These are phyloP conservation scores for Tenthredo distinguenda DNA, from an alignment of 2,888 invertebrate genomes.

Conservation along the genomic window DNA sequence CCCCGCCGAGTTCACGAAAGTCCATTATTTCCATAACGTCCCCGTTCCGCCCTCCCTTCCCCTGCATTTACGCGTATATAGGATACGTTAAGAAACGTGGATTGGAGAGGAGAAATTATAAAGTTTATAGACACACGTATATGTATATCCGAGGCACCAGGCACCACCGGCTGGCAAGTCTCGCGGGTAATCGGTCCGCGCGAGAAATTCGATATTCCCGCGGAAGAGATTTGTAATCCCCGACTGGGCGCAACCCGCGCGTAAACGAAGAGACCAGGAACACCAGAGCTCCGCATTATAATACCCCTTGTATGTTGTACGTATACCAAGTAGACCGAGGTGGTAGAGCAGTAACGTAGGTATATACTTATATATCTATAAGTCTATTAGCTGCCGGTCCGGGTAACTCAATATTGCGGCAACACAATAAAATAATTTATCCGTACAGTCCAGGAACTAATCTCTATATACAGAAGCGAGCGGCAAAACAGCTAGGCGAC, in stretches of 20 bases:
- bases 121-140: neutral
- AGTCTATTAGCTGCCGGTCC: neutral
- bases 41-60: too few relatives aligned
- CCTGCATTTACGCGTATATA: neutral
- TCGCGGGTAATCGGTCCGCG: constrained; percentile 36
- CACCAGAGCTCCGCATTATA: neutral
- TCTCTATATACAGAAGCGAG: neutral
- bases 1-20: too few relatives aligned
- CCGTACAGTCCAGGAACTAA: constrained; percentile 19
- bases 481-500: constrained; percentile 32
- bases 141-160: neutral
- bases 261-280: neutral
- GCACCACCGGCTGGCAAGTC: neutral
- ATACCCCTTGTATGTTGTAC: neutral
- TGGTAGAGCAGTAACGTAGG: neutral
- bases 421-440: constrained; percentile 46
- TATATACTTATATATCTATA: neutral
- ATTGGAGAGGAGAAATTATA: constrained; percentile 26
- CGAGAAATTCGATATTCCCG: constrained; percentile 46
- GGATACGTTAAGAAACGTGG: neutral
- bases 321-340: neutral
- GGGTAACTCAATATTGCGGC: constrained; percentile 44
- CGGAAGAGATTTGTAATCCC: constrained; percentile 40
- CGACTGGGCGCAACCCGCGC: neutral
- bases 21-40: too few relatives aligned